Percentiles rank a stretch among this genome's conserved stretches.
phyloP scores from a whole-genome alignment of 2,113 vertebrate genomes.

The Aviceda subcristata region DNA sequence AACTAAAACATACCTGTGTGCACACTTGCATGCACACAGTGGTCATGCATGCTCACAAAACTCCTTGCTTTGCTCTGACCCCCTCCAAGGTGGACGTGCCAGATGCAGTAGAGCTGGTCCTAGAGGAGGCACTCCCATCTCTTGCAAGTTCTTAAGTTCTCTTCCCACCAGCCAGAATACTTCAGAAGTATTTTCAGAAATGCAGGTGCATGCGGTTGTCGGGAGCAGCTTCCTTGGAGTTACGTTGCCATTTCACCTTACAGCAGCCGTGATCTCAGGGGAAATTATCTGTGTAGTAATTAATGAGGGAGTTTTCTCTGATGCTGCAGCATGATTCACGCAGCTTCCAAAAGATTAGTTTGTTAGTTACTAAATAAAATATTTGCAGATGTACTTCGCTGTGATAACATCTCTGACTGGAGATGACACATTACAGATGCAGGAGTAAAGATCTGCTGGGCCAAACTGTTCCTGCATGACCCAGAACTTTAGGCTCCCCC shows the following conservation, averaged over 20 bases:
- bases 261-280: neutral
- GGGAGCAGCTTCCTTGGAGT: neutral
- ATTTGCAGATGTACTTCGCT: constrained; percentile 29
- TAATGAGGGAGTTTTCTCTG: constrained; percentile 11
- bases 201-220: neutral
- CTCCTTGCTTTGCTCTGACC: neutral
- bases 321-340: neutral
- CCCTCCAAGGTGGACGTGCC: neutral
- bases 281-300: neutral
- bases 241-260: neutral
- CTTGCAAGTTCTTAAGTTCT: neutral
- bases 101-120: neutral
- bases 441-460: neutral
- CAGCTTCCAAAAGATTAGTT: neutral
- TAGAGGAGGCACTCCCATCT: neutral
- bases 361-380: neutral
- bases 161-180: neutral
- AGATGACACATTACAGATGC: neutral
- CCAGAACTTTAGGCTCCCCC: neutral
- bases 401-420: neutral
- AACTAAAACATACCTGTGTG: neutral
- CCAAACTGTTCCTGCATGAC: neutral
- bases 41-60: neutral
- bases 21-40: neutral
- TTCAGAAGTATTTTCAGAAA: neutral